phyloP scores from a whole-genome alignment of 2,113 vertebrate genomes.

The Limanda limanda region DNA sequence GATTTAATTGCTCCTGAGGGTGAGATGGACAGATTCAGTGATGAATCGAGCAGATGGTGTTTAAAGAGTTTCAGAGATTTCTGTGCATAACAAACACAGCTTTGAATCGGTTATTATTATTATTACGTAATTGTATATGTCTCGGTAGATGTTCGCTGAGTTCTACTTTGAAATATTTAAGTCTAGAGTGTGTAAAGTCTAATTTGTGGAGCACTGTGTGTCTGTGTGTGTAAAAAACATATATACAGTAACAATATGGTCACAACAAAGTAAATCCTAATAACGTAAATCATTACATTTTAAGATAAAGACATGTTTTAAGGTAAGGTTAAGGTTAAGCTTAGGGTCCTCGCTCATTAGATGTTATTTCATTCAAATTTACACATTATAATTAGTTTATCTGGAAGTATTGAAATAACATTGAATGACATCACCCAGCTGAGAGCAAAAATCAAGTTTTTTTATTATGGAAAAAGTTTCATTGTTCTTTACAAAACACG shows the following conservation, averaged over 20 bases:
- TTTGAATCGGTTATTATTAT: neutral
- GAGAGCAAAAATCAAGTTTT: conserved; percentile 26
- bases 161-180: conserved; percentile 25
- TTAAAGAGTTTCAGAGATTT: conserved; percentile 6
- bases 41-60: conserved; percentile 14
- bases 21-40: conserved; percentile 2
- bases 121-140: neutral
- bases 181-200: too few relatives aligned
- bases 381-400: too few relatives aligned
- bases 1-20: conserved; percentile 14
- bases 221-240: neutral
- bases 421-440: neutral
- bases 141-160: neutral
- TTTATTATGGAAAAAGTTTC: conserved; percentile 68
- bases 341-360: too few relatives aligned
- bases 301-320: too few relatives aligned
- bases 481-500: conserved; percentile 69
- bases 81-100: neutral
- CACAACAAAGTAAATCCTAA: too few relatives aligned
- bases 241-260: too few relatives aligned
- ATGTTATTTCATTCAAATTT: too few relatives aligned
- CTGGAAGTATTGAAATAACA: neutral
- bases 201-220: neutral
- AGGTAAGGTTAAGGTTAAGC: too few relatives aligned
- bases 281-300: too few relatives aligned